These are phyloP conservation scores for Eupeodes luniger DNA, from an alignment of 2,888 invertebrate genomes.

Conservation along the genomic window DNA sequence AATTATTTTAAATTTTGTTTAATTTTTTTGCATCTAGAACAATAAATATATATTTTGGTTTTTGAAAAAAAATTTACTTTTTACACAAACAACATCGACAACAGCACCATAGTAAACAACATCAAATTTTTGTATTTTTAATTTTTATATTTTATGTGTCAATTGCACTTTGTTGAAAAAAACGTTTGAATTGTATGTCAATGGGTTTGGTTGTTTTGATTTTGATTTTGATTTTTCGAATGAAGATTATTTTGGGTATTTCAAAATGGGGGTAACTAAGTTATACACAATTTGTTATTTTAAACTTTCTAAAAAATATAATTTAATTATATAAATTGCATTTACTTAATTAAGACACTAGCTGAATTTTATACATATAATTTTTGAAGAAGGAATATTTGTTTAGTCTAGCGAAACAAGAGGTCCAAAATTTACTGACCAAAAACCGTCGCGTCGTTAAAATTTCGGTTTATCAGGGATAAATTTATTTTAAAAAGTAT, in stretches of 20 bases:
- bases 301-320: too few relatives aligned
- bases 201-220: neutral
- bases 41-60: conserved; percentile 67
- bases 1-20: neutral
- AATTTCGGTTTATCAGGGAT: too few relatives aligned
- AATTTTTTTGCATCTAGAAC: conserved; percentile 41
- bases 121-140: conserved; percentile 49
- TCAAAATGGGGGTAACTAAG: neutral
- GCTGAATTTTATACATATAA: too few relatives aligned
- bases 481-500: too few relatives aligned
- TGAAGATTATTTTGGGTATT: conserved; percentile 6
- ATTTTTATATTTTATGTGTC: conserved; percentile 23
- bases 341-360: too few relatives aligned
- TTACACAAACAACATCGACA: conserved; percentile 75
- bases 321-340: too few relatives aligned
- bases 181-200: neutral
- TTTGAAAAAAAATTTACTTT: conserved; percentile 39
- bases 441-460: too few relatives aligned
- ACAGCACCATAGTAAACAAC: conserved; percentile 76
- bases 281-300: too few relatives aligned
- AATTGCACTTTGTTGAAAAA: conserved; percentile 19
- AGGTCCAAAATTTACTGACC: too few relatives aligned
- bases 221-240: neutral
- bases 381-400: too few relatives aligned
- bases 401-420: too few relatives aligned